These are phyloP conservation scores for Luffia ferchaultella DNA, from an alignment of 2,888 invertebrate species.

Conservation along the genomic window DNA sequence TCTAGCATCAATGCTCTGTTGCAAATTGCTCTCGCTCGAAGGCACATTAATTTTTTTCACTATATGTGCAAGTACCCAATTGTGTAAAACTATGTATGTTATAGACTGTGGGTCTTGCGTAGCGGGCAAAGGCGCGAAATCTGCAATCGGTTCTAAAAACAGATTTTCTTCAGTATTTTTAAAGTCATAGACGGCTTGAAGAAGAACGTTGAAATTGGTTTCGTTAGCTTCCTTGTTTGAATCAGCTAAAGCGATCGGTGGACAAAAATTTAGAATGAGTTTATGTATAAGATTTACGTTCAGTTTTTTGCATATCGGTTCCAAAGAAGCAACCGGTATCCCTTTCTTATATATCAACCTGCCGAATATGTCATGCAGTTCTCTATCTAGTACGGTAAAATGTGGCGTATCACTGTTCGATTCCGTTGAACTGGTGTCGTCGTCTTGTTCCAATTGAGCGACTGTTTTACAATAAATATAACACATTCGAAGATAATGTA, in stretches of 20 bases:
- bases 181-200: constrained; percentile 48
- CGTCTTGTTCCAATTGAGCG: constrained; percentile 51
- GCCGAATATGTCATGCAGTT: constrained; percentile 69
- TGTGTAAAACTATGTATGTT: constrained; percentile 70
- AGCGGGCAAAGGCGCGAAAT: constrained; percentile 46
- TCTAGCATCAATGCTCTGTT: constrained; percentile 62
- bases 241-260: constrained; percentile 62
- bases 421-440: constrained; percentile 29
- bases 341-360: constrained; percentile 73
- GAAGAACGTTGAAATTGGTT: constrained; percentile 40
- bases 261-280: constrained; percentile 76
- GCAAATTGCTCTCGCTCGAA: constrained; percentile 48
- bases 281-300: constrained; percentile 79
- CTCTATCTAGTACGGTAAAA: constrained; percentile 59
- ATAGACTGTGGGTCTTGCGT: constrained; percentile 62
- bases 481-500: constrained; percentile 59
- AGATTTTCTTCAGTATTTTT: constrained; percentile 54
- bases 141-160: constrained; percentile 48
- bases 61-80: constrained; percentile 75
- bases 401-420: constrained; percentile 37
- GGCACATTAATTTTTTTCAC: constrained; percentile 70
- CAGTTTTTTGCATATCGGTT: constrained; percentile 71
- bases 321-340: constrained; percentile 72
- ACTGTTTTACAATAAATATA: constrained; percentile 68
- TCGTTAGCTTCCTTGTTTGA: constrained; percentile 42